Conservation (phyloP, 2,797 vertebrate species). For the Spea hammondii region DNA sequence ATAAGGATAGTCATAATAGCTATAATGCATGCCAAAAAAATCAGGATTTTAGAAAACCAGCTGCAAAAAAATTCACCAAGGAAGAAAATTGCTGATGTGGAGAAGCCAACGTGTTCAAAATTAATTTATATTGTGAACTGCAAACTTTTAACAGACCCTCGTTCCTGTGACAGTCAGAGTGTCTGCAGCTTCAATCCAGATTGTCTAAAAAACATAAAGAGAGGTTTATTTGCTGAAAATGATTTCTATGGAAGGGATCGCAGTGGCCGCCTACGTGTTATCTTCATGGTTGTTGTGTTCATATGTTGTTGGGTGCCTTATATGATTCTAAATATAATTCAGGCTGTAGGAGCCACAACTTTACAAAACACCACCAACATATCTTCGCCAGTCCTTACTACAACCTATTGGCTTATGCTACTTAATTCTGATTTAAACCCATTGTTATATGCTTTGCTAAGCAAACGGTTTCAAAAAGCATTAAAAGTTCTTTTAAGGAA, state of each 20-base stretch:
- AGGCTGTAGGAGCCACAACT: slow-evolving; percentile 70
- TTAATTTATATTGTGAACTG: slow-evolving; percentile 71
- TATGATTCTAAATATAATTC: slow-evolving; percentile 70
- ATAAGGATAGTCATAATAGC: slow-evolving; percentile 75
- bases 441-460: slow-evolving; percentile 78
- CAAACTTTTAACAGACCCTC: slow-evolving; percentile 63
- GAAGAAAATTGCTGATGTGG: slow-evolving; percentile 20
- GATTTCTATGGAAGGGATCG: slow-evolving; percentile 61
- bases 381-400: slow-evolving; percentile 67
- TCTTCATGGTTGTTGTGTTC: slow-evolving; percentile 75
- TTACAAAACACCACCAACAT: slow-evolving; percentile 61
- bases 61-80: slow-evolving; percentile 64
- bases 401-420: slow-evolving; percentile 76
- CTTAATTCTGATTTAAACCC: slow-evolving; percentile 81
- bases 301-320: slow-evolving; percentile 80
- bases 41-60: slow-evolving; percentile 73
- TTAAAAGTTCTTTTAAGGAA: slow-evolving; percentile 65
- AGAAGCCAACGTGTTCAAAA: slow-evolving; percentile 60
- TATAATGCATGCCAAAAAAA: slow-evolving; percentile 72
- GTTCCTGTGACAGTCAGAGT: slow-evolving; percentile 26
- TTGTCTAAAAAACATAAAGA: slow-evolving; percentile 28
- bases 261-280: slow-evolving; percentile 72
- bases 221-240: slow-evolving; percentile 63
- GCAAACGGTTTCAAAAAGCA: slow-evolving; percentile 75
- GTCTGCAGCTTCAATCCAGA: slow-evolving; percentile 33